A percentile compares a stretch with the other conserved stretches of the same genome.
Evolutionary conservation across 2,113 vertebrate genomes (phyloP).

Genomic region (Chinchilla lanigera): DNA sequence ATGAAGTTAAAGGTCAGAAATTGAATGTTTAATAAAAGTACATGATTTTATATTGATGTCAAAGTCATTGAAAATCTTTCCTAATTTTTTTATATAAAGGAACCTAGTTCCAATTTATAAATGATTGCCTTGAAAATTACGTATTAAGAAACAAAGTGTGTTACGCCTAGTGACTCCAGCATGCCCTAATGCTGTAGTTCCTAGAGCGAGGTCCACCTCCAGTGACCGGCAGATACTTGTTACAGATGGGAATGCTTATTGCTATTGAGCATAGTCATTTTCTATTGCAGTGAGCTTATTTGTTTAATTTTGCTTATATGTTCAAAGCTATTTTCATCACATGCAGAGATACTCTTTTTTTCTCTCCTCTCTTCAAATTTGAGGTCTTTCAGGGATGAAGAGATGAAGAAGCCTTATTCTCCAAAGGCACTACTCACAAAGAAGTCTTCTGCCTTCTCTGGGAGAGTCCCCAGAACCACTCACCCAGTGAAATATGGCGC

Average conservation of each 20-base stretch:
- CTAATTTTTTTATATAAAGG: background rate
- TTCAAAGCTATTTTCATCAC: background rate
- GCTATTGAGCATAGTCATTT: background rate
- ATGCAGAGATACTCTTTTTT: constrained; percentile 15
- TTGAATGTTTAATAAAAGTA: background rate
- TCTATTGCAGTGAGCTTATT: background rate
- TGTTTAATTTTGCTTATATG: background rate
- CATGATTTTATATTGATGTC: background rate
- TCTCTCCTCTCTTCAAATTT: constrained; percentile 61
- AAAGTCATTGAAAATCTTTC: constrained; percentile 6
- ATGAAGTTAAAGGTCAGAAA: background rate
- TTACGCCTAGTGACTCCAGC: background rate
- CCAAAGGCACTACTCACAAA: background rate
- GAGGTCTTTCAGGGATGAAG: constrained; percentile 63
- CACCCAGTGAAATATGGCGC: constrained; percentile 72
- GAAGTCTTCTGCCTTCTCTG: constrained; percentile 10
- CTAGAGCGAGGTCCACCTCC: background rate
- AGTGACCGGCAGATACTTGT: background rate
- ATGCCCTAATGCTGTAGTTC: background rate
- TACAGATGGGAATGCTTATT: background rate
- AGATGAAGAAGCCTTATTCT: constrained; percentile 46
- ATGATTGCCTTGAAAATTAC: background rate
- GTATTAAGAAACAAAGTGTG: background rate
- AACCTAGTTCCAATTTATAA: background rate
- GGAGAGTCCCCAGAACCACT: background rate